Evolutionary conservation across 2,113 vertebrate genomes (phyloP).

Genomic region (Urocitellus parryii): DNA sequence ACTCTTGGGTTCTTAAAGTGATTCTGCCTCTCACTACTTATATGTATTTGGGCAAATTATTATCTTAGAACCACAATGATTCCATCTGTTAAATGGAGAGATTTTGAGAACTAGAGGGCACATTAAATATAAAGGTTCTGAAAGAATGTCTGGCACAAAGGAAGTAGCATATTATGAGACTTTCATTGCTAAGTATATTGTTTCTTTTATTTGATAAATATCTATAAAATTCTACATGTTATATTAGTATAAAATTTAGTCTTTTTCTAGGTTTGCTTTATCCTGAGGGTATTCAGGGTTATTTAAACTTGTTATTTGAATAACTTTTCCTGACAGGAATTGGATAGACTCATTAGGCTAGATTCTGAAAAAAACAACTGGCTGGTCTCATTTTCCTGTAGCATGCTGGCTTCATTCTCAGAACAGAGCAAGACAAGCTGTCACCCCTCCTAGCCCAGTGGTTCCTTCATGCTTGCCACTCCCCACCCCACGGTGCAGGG

Average conservation of each 20-base stretch:
- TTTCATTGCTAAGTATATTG: background rate
- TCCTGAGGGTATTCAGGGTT: background rate
- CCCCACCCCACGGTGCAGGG: no score
- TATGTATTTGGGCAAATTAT: background rate
- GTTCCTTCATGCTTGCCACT: background rate
- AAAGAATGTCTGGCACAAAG: background rate
- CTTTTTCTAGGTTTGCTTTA: background rate
- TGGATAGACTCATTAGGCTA: background rate
- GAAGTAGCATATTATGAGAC: background rate
- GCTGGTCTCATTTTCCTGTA: background rate
- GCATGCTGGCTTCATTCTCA: background rate
- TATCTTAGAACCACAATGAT: background rate
- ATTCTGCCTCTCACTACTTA: background rate
- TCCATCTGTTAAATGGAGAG: background rate
- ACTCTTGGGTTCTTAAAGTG: background rate
- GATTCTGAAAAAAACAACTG: background rate
- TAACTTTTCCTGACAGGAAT: background rate
- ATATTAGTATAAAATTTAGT: background rate
- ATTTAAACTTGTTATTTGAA: background rate
- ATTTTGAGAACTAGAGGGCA: background rate
- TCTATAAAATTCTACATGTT: background rate
- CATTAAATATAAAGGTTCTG: background rate
- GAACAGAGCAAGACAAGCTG: background rate
- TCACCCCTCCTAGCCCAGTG: background rate
- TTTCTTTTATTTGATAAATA: background rate